Evolutionary conservation across 2,797 vertebrate genomes (phyloP), one percentile per base, ranked within the genome.

Genomic region (Salmo trutta): DNA sequence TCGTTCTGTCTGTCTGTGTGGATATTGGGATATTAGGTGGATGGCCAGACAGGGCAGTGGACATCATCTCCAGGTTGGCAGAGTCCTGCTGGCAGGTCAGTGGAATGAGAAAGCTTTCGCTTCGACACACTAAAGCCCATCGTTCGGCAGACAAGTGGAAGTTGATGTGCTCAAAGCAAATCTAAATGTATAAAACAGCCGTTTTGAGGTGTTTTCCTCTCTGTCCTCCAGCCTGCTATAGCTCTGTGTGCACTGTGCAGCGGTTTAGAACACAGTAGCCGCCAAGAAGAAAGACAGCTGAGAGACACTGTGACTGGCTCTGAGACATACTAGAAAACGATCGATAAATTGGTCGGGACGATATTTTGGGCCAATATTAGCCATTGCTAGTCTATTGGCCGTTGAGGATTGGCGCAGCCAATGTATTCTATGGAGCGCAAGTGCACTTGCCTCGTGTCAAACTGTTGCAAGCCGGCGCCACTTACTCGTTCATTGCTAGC

Each of bases 81-180:
- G 3, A 64, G 81, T 12, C 24, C 7, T 92, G 94, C 93, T 92
- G 89, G 94, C 93, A 93, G 93, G 93, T 95, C 93, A 94, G 94
- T 94, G 94, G 94, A 93, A 93, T 91, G 89, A 93, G 93, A 94
- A 94, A 94, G 84, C 91, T 86, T 89, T 93, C 92, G 89, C 92
- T 92, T 92, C 92, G 88, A 91, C 93, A 91, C 90, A 93, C 90
- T 91, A 93, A 95, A 94, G 93, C 93, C 94, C 93, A 87, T 14
- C 86, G 88, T 84, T 92, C 92, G 87, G 79, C 90, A 93, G 92
- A 92, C 93, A 92, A 94, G 92, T 93, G 0, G 29, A 29, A 29
- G n/a, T 4, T 8, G 56, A 21, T 21, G 15, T n/a, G 6, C 19
- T n/a, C 17, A 21, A 59, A 21, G n/a, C 33, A 36, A 36, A 36